Base-by-base conservation (phyloP, 2,888 invertebrate genomes). In the Euplexia lucipara region DNA sequence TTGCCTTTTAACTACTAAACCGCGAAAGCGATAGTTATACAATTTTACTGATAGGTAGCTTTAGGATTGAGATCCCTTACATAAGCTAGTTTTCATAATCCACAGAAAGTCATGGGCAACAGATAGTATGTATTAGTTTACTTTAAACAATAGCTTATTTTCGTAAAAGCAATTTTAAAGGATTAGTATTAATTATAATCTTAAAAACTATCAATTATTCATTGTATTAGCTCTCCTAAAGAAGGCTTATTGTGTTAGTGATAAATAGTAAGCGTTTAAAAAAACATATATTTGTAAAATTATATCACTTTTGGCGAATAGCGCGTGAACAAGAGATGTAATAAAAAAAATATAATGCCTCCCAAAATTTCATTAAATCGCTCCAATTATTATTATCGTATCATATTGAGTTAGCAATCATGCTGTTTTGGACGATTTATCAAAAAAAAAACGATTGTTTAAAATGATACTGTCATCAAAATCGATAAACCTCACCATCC, bases 121-220 rank as follows among this genome's bases (percentile, higher is more conserved):
- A n/a, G n/a, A n/a, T n/a, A n/a, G n/a, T n/a, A 37, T 47, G 52
- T 51, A 63, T 49, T 22, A 57, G 53, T 42, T 42, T 48, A 26
- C 47, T n/a, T 45, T 14, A 20, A 59, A 63, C 62, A 48, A 47
- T 44, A 7, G 42, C 61, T 56, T 66, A 58, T 66, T 70, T 70
- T 61, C 32, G 2, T 64, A 48, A 60, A 51, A 39, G 37, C 22
- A 41, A 32, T 62, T 41, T 14, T 16, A 56, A 65, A 41, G 14
- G 41, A 47, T 56, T 56, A 42, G 45, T 52, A n/a, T n/a, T n/a
- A n/a, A 22, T 32, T 51, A 41, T 41, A 37, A 49, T 59, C 9
- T 44, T 52, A 39, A 16, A n/a, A 41, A 65, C 37, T 51, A 22
- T 22, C 20, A 51, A 51, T 12, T 7, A 10, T 20, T 41, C n/a